Base-by-base conservation (phyloP, 2,797 vertebrate genomes). In the Alectoris magna region DNA sequence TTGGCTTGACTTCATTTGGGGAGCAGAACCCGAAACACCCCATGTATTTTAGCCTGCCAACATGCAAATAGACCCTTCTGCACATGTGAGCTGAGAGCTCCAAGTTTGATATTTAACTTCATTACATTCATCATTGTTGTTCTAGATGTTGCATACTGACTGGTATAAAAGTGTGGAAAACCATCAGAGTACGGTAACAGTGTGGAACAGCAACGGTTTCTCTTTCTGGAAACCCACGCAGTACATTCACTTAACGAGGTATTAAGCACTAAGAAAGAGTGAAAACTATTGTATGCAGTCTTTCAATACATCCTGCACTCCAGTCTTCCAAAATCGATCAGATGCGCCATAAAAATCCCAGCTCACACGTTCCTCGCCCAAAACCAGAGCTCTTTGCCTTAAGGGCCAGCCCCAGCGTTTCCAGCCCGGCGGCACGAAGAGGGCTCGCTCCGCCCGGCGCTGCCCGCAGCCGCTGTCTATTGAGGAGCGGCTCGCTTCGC, bases 281-380 rank as follows among this genome's bases (percentile, higher is more conserved):
- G 56, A 55, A 78, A 80, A 91, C 59, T 12, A 27, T 70, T 21
- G 24, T 18, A 66, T 19, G 73, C 79, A 31, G 31, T 26, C 75
- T 85, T 94, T 85, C 41, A 66, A 58, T 51, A 48, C 81, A 74
- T n/a, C 34, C n/a, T 34, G 60, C 93, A 93, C 67, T 91, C 93
- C 67, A 56, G 69, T n/a, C 74, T 91, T 83, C 16, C 51, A 12
- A 74, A 87, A 75, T 34, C 60, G 59, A 36, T 48, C 51, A 67
- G 36, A 66, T 2, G 10, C 70, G 58, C 46, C 51, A n/a, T 1
- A 19, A 63, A 87, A 88, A 83, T 15, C 34, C 58, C 6, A 46
- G 34, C 34, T 70, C 68, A 5, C 21, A 2, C 58, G 24, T 31
- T 29, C 44, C 58, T 68, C 44, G 38, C 26, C 74, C 64, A 27